Conservation (phyloP, 2,888 invertebrate species). For the Pycnomerus fuliginosus region DNA sequence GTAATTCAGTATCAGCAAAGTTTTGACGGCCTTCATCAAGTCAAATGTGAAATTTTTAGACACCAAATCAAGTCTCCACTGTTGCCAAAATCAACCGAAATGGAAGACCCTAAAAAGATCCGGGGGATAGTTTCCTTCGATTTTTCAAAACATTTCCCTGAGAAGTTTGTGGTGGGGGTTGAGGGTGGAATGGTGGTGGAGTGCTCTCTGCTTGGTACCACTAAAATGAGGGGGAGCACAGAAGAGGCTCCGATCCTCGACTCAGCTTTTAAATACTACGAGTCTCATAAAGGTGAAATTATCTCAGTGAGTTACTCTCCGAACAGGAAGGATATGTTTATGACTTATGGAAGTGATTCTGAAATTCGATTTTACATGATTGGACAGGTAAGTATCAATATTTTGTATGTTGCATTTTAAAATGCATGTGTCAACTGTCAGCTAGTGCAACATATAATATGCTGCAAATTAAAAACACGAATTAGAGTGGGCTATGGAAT, state of each 20-base stretch:
- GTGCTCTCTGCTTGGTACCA: constrained; percentile 48
- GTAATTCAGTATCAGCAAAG: too few relatives aligned
- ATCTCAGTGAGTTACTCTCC: constrained; percentile 46
- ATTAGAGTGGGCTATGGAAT: too few relatives aligned
- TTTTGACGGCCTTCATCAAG: too few relatives aligned
- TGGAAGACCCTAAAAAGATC: too few relatives aligned
- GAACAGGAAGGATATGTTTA: constrained; percentile 48
- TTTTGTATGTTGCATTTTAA: constrained; percentile 4
- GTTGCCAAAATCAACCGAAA: constrained; percentile 24
- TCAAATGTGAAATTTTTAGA: too few relatives aligned
- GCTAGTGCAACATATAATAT: too few relatives aligned
- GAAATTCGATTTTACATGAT: constrained; percentile 50
- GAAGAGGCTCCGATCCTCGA: constrained; percentile 42
- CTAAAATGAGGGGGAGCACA: constrained; percentile 40
- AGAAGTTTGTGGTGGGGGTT: constrained; percentile 50
- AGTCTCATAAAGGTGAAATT: constrained; percentile 49
- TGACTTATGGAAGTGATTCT: constrained; percentile 47
- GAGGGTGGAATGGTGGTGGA: constrained; percentile 51
- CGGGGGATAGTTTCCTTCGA: constrained; percentile 49
- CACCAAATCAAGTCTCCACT: constrained; percentile 46
- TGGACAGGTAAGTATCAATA: constrained; percentile 43
- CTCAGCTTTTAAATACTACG: constrained; percentile 49
- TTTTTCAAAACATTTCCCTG: constrained; percentile 47
- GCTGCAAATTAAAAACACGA: too few relatives aligned
- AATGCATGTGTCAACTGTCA: too few relatives aligned